Evolutionary conservation across 2,797 vertebrate species (phyloP).

Genomic region (Percopsis omiscomaycus): DNA sequence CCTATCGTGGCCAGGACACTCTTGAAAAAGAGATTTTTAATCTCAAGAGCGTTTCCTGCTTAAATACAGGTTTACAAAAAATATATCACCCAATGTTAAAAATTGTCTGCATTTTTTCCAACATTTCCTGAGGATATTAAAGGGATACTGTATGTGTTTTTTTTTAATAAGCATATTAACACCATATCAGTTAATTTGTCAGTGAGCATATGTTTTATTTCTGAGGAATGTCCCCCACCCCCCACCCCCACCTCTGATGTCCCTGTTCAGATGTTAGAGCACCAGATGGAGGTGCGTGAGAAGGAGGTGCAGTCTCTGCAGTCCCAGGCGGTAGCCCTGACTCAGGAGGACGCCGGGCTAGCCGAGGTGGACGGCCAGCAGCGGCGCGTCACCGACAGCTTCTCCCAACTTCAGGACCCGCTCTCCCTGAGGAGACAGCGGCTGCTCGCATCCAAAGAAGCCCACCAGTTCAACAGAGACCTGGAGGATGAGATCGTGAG

Average conservation of each 20-base stretch:
- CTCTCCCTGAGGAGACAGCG: slow-evolving; percentile 77
- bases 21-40: no score
- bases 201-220: no score
- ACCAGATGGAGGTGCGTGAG: slow-evolving; percentile 90
- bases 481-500: slow-evolving; percentile 95
- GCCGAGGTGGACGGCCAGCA: slow-evolving; percentile 87
- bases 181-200: no score
- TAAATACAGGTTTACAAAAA: no score
- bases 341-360: slow-evolving; percentile 85
- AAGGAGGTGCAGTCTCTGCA: slow-evolving; percentile 90
- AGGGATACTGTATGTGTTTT: no score
- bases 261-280: slow-evolving; percentile 85
- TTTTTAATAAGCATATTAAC: no score
- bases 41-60: no score
- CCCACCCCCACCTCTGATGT: background rate
- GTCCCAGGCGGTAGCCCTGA: slow-evolving; percentile 84
- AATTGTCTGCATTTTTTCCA: no score
- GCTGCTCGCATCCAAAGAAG: slow-evolving; percentile 88
- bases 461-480: slow-evolving; percentile 92
- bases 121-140: no score
- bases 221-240: no score
- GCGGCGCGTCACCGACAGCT: slow-evolving; percentile 80
- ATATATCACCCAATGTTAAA: no score
- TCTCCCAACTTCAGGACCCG: slow-evolving; percentile 82
- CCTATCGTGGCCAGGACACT: no score